phyloP scores from a whole-genome alignment of 2,888 invertebrate genomes.

The Tetropium fuscum region DNA sequence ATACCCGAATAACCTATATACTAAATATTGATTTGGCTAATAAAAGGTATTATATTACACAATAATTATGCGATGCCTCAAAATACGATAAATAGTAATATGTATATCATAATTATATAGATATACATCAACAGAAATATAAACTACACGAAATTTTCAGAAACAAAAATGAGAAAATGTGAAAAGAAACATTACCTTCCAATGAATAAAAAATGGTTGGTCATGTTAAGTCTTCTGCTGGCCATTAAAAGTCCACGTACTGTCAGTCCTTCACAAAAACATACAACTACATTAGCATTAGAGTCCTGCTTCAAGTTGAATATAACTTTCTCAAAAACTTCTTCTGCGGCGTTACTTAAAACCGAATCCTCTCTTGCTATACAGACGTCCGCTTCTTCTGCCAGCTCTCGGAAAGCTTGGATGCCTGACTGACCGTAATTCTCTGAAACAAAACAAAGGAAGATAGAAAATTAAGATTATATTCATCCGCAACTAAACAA shows the following conservation, averaged over 20 bases:
- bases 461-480: slow-evolving; percentile 25
- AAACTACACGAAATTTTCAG: too few species aligned
- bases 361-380: slow-evolving; percentile 78
- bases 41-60: too few species aligned
- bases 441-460: slow-evolving; percentile 66
- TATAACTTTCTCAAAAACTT: slow-evolving; percentile 70
- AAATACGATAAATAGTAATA: too few species aligned
- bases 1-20: too few species aligned
- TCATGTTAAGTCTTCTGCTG: slow-evolving; percentile 69
- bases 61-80: too few species aligned
- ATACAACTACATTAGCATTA: slow-evolving; percentile 75
- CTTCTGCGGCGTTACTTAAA: slow-evolving; percentile 70
- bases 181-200: too few species aligned
- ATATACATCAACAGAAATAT: too few species aligned
- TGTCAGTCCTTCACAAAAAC: slow-evolving; percentile 84
- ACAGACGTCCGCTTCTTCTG: slow-evolving; percentile 76
- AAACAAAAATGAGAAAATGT: too few species aligned
- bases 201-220: slow-evolving; percentile 73
- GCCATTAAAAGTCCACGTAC: slow-evolving; percentile 75
- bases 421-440: slow-evolving; percentile 84
- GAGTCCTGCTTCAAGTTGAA: slow-evolving; percentile 69
- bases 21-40: too few species aligned
- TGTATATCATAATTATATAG: too few species aligned
- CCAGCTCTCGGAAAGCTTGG: slow-evolving; percentile 79
- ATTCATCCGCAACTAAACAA: slow-evolving; percentile 11